phyloP scores from a whole-genome alignment of 2,888 invertebrate genomes.

The Parapristionchus giblindavisi region DNA sequence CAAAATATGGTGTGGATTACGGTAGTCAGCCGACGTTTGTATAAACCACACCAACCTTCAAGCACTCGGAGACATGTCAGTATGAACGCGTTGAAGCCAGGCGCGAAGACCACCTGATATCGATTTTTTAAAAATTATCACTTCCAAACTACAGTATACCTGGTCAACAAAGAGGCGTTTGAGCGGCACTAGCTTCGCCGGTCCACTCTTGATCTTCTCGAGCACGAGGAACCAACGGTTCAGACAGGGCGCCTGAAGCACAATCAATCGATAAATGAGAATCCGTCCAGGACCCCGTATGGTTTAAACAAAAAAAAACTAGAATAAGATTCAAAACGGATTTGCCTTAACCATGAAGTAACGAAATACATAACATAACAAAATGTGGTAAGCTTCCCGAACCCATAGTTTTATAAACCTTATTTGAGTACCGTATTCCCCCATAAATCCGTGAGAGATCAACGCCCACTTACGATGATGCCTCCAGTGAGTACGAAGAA shows the following conservation, averaged over 20 bases:
- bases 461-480: slow-evolving; percentile 57
- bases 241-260: slow-evolving; percentile 54
- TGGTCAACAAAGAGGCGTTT: slow-evolving; percentile 56
- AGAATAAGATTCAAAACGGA: too few species aligned
- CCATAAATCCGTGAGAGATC: too few species aligned
- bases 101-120: slow-evolving; percentile 57
- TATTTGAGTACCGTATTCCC: not conserved
- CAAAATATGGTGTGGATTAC: not conserved
- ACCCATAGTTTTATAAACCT: not conserved
- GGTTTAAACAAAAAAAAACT: too few species aligned
- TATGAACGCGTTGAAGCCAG: slow-evolving; percentile 54
- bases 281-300: too few species aligned
- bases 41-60: slow-evolving; percentile 48
- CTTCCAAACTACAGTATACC: slow-evolving; percentile 34
- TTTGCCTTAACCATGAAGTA: too few species aligned
- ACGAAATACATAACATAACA: too few species aligned
- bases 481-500: slow-evolving; percentile 58
- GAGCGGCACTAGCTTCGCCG: slow-evolving; percentile 47
- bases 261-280: not conserved
- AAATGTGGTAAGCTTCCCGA: too few species aligned
- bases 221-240: slow-evolving; percentile 59
- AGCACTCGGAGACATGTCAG: slow-evolving; percentile 58
- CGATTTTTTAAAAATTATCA: not conserved
- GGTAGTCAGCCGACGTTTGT: too few species aligned
- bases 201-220: slow-evolving; percentile 53